phyloP scores from a whole-genome alignment of 2,113 vertebrate species.

The Gymnocephalus cernua region DNA sequence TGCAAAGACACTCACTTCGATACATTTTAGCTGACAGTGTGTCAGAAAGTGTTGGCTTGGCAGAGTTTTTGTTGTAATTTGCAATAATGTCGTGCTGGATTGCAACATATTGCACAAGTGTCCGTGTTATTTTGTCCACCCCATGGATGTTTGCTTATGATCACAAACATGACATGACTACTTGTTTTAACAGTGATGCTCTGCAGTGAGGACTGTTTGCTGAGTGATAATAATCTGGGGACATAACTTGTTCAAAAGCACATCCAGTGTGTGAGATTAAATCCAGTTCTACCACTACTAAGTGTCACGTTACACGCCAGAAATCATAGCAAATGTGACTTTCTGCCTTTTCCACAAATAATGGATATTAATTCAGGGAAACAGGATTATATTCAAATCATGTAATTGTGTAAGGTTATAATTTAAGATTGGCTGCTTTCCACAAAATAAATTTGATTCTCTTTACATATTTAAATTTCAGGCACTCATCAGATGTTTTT shows the following conservation, averaged over 20 bases:
- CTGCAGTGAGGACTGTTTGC: not conserved
- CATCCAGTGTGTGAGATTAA: conserved; percentile 24
- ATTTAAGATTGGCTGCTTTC: conserved; percentile 4
- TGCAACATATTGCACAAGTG: not conserved
- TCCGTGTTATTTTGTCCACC: not conserved
- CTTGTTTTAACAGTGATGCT: conserved; percentile 20
- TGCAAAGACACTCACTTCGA: not conserved
- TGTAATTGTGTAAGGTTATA: not conserved
- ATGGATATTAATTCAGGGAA: not conserved
- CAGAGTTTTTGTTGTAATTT: not conserved
- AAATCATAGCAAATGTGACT: conserved; percentile 24
- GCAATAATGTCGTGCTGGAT: not conserved
- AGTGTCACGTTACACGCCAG: not conserved
- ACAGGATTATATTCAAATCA: conserved; percentile 10
- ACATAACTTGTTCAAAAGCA: conserved; percentile 25
- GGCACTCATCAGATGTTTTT: not conserved
- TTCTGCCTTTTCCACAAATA: not conserved
- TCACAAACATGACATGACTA: not conserved
- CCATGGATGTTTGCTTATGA: not conserved
- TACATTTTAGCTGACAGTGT: not conserved
- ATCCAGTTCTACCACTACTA: not conserved
- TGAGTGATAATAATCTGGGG: conserved; percentile 38
- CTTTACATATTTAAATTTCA: not conserved
- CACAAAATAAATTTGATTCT: not conserved
- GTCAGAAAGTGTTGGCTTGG: not conserved